Base-by-base conservation (phyloP, 2,113 vertebrate species). In the Vidua chalybeata region DNA sequence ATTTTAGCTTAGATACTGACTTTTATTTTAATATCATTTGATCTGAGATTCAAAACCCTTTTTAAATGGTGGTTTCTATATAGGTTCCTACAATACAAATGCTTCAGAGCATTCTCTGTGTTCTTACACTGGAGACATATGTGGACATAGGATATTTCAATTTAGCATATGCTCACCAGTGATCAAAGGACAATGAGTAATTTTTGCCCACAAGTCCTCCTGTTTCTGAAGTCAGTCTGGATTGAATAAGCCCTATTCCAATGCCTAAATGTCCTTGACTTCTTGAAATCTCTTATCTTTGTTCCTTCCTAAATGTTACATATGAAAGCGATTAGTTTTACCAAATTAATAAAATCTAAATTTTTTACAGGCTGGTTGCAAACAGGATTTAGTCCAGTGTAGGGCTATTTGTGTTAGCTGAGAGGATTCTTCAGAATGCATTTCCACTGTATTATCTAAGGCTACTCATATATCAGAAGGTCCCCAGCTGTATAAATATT, bases 401-500 rank as follows among this genome's bases (percentile, higher is more conserved):
- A 35, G 67, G 55, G 17, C 28, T 80, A 0, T 69, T 67, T 71
- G 5, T 71, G 56, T 67, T 59, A 59, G 59, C 27, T 35, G 62
- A 94, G 54, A 91, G 49, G 48, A 82, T 78, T 79, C 78, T 89
- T 72, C 87, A 93, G 56, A 84, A 82, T 52, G 64, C 56, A 71
- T 88, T 92, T 92, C 68, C 48, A 85, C 63, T 61, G 52, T 72
- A 55, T 75, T 81, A 43, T 67, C 48, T 59, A 73, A 75, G 55
- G 43, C 76, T 88, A 35, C 56, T 86, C 72, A 9, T 74, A 15
- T 77, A 92, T 77, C 93, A 84, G 55, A 73, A 96, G 73, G 27
- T 92, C 11, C 79, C 61, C 80, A 95, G 94, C 86, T 95, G 80
- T 86, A 87, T 89, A 94, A 94, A 97, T 87, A 96, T 94, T 96